These are phyloP conservation scores for Nycticebus coucang DNA, from an alignment of 2,113 vertebrate species.

Conservation along the genomic window DNA sequence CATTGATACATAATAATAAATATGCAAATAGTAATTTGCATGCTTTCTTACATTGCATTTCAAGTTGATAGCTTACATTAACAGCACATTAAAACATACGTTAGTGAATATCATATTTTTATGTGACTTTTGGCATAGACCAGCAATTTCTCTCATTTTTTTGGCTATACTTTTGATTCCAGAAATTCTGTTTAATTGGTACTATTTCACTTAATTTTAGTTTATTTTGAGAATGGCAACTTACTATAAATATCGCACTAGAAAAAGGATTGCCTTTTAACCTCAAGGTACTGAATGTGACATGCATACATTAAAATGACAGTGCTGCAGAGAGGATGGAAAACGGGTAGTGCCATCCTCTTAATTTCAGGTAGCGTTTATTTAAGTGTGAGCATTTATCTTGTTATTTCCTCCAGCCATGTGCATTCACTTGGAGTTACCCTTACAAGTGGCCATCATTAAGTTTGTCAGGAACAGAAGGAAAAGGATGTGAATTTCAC, in stretches of 20 bases:
- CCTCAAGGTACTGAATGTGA: background rate
- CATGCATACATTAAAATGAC: background rate
- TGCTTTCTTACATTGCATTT: background rate
- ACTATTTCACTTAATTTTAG: background rate
- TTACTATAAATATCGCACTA: background rate
- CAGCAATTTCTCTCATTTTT: background rate
- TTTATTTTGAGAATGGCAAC: background rate
- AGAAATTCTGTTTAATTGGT: constrained; percentile 5
- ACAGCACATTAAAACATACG: background rate
- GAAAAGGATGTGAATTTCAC: constrained; percentile 8
- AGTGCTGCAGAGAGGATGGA: background rate
- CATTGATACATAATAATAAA: background rate
- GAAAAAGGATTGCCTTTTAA: background rate
- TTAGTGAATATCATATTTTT: background rate
- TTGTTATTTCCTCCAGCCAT: background rate
- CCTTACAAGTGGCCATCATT: background rate
- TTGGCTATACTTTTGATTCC: background rate
- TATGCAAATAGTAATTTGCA: background rate
- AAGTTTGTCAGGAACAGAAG: constrained; percentile 4
- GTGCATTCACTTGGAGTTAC: background rate
- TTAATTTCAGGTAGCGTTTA: constrained; percentile 14
- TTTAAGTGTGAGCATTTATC: background rate
- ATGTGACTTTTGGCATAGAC: background rate
- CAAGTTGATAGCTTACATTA: background rate
- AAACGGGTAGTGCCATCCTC: background rate